Percentiles rank a stretch among this genome's conserved stretches.
Evolutionary conservation across 2,888 invertebrate genomes (phyloP).

Genomic region (Epinotia brunnichana): DNA sequence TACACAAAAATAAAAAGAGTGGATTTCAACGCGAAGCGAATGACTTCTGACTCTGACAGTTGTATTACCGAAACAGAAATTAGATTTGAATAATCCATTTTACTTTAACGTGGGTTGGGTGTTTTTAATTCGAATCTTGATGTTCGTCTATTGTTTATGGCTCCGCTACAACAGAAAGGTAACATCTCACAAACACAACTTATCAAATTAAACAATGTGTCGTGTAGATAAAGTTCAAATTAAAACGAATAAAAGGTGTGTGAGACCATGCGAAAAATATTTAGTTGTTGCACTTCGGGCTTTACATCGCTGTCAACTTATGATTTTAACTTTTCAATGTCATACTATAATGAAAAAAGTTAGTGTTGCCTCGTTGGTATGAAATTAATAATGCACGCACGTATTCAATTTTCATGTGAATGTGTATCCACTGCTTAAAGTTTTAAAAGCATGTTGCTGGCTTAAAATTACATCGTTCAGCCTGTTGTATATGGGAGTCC

Average conservation of each 20-base stretch:
- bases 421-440: background rate
- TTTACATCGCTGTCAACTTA: background rate
- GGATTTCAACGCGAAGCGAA: no score
- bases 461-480: background rate
- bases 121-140: background rate
- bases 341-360: conserved; percentile 21
- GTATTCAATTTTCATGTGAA: conserved; percentile 1
- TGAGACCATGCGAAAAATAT: no score
- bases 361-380: background rate
- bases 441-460: background rate
- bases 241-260: no score
- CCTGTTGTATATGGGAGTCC: background rate
- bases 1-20: no score
- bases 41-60: background rate
- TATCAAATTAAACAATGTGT: no score
- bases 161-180: no score
- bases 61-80: background rate
- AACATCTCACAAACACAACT: no score
- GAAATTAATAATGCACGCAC: conserved; percentile 5
- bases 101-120: background rate
- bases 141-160: no score
- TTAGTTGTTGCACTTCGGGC: background rate
- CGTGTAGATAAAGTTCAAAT: no score
- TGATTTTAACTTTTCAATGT: conserved; percentile 22
- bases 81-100: background rate